Evolutionary conservation across 1,140 invertebrate species (phyloP).

Genomic region (Sinella curviseta): DNA sequence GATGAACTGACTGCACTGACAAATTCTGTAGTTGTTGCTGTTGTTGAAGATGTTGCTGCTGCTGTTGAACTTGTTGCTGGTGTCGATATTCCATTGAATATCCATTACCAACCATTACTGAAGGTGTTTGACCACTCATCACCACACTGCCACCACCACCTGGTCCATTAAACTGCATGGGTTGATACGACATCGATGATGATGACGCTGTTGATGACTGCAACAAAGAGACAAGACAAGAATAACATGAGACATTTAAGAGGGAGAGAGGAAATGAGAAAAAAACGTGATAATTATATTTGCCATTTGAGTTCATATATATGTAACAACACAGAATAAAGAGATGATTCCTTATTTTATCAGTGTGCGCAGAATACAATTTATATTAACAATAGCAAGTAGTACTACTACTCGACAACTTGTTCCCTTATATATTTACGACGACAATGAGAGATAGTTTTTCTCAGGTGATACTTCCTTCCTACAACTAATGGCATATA

Average conservation of each 20-base stretch:
- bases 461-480: slow-evolving; percentile 10
- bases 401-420: not conserved
- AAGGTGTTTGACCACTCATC: slow-evolving; percentile 21
- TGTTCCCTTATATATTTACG: not conserved
- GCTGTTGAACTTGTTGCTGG: slow-evolving; percentile 19
- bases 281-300: not conserved
- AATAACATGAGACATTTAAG: no score
- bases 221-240: not conserved
- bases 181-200: slow-evolving; percentile 31
- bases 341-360: no score
- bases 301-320: not conserved
- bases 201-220: no score
- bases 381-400: not conserved
- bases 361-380: no score
- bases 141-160: slow-evolving; percentile 13
- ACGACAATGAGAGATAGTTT: no score
- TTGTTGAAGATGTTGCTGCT: slow-evolving; percentile 12
- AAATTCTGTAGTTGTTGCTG: slow-evolving; percentile 36
- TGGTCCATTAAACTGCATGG: slow-evolving; percentile 41
- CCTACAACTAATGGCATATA: no score
- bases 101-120: slow-evolving; percentile 20
- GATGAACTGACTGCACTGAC: slow-evolving; percentile 41
- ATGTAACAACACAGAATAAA: not conserved
- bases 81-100: slow-evolving; percentile 43
- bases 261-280: slow-evolving; percentile 13